Percentiles rank a stretch among this genome's conserved stretches.
Evolutionary conservation across 2,113 vertebrate species (phyloP).

Genomic region (Cheilinus undulatus): DNA sequence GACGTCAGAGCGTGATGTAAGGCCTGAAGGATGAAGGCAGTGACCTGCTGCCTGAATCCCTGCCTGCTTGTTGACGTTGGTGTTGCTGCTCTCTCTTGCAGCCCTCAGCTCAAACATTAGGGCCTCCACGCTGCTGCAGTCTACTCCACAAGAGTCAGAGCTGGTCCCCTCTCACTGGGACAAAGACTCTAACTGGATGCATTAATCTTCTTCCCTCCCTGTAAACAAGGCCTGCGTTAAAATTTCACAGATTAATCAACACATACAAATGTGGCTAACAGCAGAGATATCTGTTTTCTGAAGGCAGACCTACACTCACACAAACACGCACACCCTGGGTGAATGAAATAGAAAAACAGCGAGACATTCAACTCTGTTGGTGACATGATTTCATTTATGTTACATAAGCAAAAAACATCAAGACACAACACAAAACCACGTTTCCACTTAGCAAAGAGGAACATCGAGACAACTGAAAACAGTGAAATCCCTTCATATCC

Average conservation of each 20-base stretch:
- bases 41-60: no score
- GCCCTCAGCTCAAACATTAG: constrained; percentile 38
- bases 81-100: no score
- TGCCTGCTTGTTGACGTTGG: no score
- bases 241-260: constrained; percentile 63
- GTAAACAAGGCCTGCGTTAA: constrained; percentile 46
- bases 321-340: constrained; percentile 1
- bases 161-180: background rate
- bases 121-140: constrained; percentile 20
- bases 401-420: constrained; percentile 54
- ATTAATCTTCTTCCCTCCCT: constrained; percentile 41
- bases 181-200: constrained; percentile 29
- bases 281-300: constrained; percentile 15
- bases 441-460: constrained; percentile 31
- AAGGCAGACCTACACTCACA: constrained; percentile 11
- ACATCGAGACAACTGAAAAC: constrained; percentile 26
- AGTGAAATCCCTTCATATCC: constrained; percentile 19
- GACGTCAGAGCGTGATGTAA: no score
- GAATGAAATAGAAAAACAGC: constrained; percentile 5
- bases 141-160: background rate
- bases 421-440: constrained; percentile 46
- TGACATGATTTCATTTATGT: constrained; percentile 58
- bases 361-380: constrained; percentile 21
- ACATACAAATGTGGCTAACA: constrained; percentile 11
- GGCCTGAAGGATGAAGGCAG: no score